Conservation (phyloP, 2,888 invertebrate species). For the Octonoba sinensis region DNA sequence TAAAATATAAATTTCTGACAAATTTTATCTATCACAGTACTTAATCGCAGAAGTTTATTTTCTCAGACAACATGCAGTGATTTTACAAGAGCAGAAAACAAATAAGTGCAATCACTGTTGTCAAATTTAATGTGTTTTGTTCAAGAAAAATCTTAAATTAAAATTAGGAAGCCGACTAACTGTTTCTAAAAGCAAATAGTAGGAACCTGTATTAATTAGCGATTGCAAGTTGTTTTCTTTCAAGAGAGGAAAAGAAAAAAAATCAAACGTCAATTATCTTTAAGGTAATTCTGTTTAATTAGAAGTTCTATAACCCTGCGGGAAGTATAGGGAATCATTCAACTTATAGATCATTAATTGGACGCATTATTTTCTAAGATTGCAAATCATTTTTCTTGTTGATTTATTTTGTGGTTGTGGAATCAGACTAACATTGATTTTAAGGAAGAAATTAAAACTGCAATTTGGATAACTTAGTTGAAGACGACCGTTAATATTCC, state of each 20-base stretch:
- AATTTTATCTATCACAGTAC: too few relatives aligned
- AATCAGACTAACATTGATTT: neutral
- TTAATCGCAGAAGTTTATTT: too few relatives aligned
- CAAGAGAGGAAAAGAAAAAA: conserved; percentile 1
- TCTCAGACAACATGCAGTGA: too few relatives aligned
- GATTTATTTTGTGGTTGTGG: neutral
- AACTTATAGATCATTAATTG: conserved; percentile 9
- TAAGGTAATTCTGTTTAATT: conserved; percentile 8
- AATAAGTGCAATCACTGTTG: too few relatives aligned
- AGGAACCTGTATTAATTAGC: conserved; percentile 1
- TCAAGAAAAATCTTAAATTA: too few relatives aligned
- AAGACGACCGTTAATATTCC: neutral
- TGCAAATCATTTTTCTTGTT: conserved; percentile 10
- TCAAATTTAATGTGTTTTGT: too few relatives aligned
- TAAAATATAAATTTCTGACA: too few relatives aligned
- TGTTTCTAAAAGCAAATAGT: neutral
- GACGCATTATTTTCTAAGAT: conserved; percentile 5
- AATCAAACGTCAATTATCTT: conserved; percentile 8
- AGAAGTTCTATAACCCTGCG: conserved; percentile 2
- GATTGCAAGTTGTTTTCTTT: neutral
- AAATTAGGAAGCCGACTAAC: too few relatives aligned
- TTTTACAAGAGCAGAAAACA: too few relatives aligned
- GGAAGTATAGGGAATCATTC: neutral
- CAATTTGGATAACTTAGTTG: neutral
- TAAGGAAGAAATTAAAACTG: conserved; percentile 3